phyloP scores from a whole-genome alignment of 2,797 vertebrate genomes.

The Macrochelys suwanniensis region DNA sequence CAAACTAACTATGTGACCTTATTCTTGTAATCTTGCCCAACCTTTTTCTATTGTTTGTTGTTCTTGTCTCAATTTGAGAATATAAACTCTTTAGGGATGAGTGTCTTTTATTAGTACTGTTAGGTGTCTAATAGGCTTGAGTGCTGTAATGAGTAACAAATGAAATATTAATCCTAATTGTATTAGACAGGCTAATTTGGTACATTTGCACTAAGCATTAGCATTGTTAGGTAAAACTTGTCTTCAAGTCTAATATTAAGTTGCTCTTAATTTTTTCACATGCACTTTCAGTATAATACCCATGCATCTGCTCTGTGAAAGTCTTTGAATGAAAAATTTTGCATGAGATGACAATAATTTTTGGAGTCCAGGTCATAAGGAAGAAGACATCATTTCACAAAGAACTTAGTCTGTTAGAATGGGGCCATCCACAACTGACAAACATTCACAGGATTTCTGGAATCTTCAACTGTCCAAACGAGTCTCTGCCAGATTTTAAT shows the following conservation, averaged over 20 bases:
- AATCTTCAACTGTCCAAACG: conserved; percentile 17
- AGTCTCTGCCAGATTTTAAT: background rate
- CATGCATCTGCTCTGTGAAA: conserved; percentile 35
- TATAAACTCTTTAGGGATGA: background rate
- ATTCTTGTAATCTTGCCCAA: background rate
- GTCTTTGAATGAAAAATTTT: conserved; percentile 17
- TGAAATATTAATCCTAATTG: background rate
- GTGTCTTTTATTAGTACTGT: background rate
- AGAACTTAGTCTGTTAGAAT: background rate
- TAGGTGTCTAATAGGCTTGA: background rate
- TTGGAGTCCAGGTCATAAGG: background rate
- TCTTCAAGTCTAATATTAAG: background rate
- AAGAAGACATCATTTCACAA: conserved; percentile 25
- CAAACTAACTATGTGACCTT: background rate
- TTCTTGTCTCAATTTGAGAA: conserved; percentile 1
- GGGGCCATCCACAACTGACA: background rate
- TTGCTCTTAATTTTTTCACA: background rate
- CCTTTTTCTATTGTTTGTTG: background rate
- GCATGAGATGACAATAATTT: background rate
- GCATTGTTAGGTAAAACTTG: background rate
- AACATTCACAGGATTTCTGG: conserved; percentile 31
- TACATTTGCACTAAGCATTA: background rate
- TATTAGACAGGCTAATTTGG: background rate
- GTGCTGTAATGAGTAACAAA: background rate
- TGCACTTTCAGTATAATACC: conserved; percentile 22